Evolutionary conservation across 2,888 invertebrate species (phyloP).

Genomic region (Protonemura montana): DNA sequence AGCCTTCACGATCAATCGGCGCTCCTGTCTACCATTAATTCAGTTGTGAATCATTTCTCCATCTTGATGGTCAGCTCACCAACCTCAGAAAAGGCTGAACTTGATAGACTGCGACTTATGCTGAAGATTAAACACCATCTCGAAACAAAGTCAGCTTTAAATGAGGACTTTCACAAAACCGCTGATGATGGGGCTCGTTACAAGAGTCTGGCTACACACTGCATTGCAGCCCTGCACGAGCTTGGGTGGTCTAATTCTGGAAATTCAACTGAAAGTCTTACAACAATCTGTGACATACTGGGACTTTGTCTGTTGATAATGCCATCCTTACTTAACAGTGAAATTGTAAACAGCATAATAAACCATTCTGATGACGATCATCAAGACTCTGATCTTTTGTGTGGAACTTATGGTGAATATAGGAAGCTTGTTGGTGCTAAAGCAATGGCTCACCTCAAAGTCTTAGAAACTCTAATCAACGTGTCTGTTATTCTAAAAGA

Average conservation of each 20-base stretch:
- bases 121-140: neutral
- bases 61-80: neutral
- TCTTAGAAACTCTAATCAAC: constrained; percentile 41
- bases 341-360: neutral
- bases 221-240: neutral
- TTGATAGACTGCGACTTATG: neutral
- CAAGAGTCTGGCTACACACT: neutral
- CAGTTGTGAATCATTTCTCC: neutral
- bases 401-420: neutral
- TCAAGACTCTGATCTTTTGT: neutral
- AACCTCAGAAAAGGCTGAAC: neutral
- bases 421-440: neutral
- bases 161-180: neutral
- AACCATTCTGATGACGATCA: neutral
- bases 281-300: neutral
- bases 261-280: neutral
- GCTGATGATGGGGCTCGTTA: neutral
- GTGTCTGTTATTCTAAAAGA: neutral
- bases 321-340: neutral
- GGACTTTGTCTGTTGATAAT: neutral
- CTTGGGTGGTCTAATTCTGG: neutral
- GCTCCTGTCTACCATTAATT: neutral
- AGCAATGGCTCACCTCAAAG: constrained; percentile 35
- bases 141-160: neutral
- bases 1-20: neutral